A percentile compares a stretch with the other conserved stretches of the same genome.
phyloP scores from a whole-genome alignment of 2,797 vertebrate genomes.

The Leucoraja ocellata region DNA sequence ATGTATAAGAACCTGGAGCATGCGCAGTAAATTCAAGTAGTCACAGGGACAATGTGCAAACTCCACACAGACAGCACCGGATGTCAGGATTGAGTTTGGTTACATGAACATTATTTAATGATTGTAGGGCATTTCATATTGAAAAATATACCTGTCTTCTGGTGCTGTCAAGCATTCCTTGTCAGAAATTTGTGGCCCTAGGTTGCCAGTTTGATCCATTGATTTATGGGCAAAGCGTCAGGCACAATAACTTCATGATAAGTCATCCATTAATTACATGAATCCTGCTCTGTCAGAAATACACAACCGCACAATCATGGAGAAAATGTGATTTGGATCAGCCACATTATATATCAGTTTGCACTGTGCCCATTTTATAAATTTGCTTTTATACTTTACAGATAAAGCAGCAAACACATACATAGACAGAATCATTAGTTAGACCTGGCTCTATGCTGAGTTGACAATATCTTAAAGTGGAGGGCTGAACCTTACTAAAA shows the following conservation, averaged over 20 bases:
- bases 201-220: not conserved
- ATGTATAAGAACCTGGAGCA: too few relatives aligned
- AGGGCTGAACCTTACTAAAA: not conserved
- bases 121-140: not conserved
- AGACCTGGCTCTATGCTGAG: not conserved
- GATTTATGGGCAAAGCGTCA: not conserved
- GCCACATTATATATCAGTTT: not conserved
- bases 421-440: not conserved
- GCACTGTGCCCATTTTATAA: not conserved
- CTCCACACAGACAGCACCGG: too few relatives aligned
- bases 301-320: not conserved
- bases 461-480: not conserved
- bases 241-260: not conserved
- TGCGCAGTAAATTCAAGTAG: too few relatives aligned
- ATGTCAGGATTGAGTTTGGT: not conserved
- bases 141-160: not conserved
- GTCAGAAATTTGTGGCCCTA: not conserved
- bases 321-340: not conserved
- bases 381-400: not conserved
- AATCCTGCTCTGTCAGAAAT: not conserved
- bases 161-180: not conserved
- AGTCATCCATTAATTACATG: not conserved
- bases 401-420: not conserved
- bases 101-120: too few relatives aligned
- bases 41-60: too few relatives aligned